Conservation (phyloP, 1,140 invertebrate genomes). For the Drosophila willistoni region DNA sequence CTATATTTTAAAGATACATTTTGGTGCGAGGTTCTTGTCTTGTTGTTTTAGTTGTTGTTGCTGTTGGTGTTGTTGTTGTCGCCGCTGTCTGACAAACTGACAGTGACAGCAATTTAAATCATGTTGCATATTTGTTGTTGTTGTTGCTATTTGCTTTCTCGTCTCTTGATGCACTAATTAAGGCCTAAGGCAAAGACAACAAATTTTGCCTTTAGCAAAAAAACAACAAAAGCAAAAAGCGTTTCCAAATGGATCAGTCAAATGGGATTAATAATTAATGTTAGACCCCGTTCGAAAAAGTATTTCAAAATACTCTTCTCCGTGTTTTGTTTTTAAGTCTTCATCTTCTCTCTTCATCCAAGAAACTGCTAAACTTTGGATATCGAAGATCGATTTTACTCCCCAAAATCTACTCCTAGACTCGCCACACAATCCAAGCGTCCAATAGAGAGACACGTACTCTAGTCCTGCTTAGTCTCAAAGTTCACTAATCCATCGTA, state of each 20-base stretch:
- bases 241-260: not conserved
- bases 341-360: too few relatives aligned
- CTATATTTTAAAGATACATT: constrained; percentile 18
- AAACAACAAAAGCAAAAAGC: not conserved
- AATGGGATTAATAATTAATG: not conserved
- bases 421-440: too few relatives aligned
- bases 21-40: constrained; percentile 21
- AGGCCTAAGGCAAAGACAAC: constrained; percentile 45
- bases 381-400: too few relatives aligned
- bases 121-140: constrained; percentile 55
- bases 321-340: too few relatives aligned
- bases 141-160: constrained; percentile 13
- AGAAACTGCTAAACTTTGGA: too few relatives aligned
- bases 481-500: too few relatives aligned
- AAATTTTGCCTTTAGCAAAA: not conserved
- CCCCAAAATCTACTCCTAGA: too few relatives aligned
- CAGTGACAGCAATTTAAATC: constrained; percentile 75
- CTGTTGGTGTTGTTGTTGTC: constrained; percentile 56
- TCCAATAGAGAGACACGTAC: too few relatives aligned
- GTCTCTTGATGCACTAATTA: constrained; percentile 61
- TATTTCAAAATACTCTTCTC: too few relatives aligned
- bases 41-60: constrained; percentile 18
- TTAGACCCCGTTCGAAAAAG: not conserved
- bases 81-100: constrained; percentile 69
- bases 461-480: too few relatives aligned